These are phyloP conservation scores for Dysmachus trigonus DNA, from an alignment of 2,888 invertebrate genomes.

Conservation along the genomic window DNA sequence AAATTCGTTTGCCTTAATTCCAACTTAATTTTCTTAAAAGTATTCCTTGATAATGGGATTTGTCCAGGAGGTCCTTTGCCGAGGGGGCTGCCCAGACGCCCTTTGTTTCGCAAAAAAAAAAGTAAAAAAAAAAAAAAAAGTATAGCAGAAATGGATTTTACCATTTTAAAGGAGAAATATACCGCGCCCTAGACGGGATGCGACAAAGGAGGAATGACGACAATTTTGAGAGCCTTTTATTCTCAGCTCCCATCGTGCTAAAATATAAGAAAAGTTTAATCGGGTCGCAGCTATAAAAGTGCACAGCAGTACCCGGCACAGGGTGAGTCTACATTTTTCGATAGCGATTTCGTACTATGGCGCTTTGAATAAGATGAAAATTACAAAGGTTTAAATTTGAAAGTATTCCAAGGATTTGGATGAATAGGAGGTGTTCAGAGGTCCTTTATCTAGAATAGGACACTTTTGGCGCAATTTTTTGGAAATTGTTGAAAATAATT, in stretches of 20 bases:
- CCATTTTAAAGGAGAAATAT: slow-evolving; percentile 7
- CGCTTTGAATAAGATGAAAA: background rate
- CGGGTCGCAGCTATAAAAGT: background rate
- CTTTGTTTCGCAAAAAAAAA: background rate
- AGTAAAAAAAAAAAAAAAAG: background rate
- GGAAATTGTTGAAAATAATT: background rate
- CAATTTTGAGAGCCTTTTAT: slow-evolving; percentile 10
- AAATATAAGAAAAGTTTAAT: slow-evolving; percentile 9
- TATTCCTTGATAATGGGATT: slow-evolving; percentile 39
- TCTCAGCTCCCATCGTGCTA: background rate
- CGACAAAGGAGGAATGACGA: slow-evolving; percentile 5
- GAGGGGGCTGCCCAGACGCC: background rate
- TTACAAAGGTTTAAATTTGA: background rate
- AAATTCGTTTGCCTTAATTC: slow-evolving; percentile 45
- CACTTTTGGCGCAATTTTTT: background rate
- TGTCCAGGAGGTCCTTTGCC: slow-evolving; percentile 2
- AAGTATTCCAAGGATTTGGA: background rate
- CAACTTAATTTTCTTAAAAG: slow-evolving; percentile 48
- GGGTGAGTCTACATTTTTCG: background rate
- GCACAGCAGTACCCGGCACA: background rate
- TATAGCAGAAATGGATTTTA: background rate
- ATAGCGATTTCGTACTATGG: background rate
- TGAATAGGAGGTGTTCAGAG: background rate
- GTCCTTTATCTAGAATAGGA: background rate
- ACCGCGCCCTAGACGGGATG: background rate